Evolutionary conservation across 2,797 vertebrate species (phyloP).

Genomic region (Rhinogobio ventralis): DNA sequence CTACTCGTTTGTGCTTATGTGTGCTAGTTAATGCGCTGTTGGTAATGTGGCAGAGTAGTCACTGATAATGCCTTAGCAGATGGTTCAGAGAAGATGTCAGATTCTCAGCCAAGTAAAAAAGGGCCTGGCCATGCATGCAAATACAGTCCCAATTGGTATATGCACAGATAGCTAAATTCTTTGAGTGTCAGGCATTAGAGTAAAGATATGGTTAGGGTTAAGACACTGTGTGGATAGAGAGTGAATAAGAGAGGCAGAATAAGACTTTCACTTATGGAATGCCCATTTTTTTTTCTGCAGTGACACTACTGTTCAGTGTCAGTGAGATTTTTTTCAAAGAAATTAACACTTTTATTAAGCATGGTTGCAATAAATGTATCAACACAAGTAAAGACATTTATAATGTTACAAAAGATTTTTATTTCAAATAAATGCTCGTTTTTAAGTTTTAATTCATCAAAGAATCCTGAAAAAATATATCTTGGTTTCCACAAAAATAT

Average conservation of each 20-base stretch:
- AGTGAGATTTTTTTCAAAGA: background rate
- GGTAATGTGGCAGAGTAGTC: constrained; percentile 7
- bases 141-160: background rate
- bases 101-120: constrained; percentile 31
- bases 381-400: no score
- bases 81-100: constrained; percentile 32
- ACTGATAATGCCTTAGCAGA: constrained; percentile 33
- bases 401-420: no score
- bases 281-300: background rate
- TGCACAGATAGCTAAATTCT: background rate
- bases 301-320: background rate
- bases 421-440: no score
- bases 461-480: no score
- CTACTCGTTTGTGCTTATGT: background rate
- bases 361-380: background rate
- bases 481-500: no score
- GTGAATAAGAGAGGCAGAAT: background rate
- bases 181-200: background rate
- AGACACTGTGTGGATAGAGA: background rate
- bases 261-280: background rate
- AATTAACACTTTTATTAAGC: background rate
- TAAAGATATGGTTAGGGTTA: background rate
- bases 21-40: constrained; percentile 8
- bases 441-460: no score
- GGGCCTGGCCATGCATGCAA: background rate